These are phyloP conservation scores for Corydoras sp. DNA, from an alignment of 2,113 vertebrate genomes.

Conservation along the genomic window DNA sequence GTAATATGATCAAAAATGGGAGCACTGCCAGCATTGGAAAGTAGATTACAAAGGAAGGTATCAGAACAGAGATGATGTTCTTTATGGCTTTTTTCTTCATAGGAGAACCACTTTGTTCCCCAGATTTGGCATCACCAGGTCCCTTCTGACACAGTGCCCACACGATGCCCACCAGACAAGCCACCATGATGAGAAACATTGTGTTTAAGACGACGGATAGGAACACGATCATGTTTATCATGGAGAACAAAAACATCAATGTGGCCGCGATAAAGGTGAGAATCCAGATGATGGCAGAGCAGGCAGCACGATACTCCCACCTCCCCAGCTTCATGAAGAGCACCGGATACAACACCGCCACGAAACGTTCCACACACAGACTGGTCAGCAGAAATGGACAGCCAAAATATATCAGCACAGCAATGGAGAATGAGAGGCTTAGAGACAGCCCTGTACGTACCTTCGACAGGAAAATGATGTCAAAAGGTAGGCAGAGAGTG, in stretches of 20 bases:
- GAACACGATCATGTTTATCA: background rate
- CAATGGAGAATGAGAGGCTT: background rate
- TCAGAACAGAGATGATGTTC: constrained; percentile 48
- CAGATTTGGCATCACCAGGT: constrained; percentile 38
- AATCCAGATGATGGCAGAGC: constrained; percentile 45
- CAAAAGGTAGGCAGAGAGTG: constrained; percentile 38
- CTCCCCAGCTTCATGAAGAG: constrained; percentile 45
- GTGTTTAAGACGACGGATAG: constrained; percentile 33
- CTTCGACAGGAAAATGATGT: constrained; percentile 7
- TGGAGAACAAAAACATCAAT: background rate
- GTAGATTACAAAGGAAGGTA: constrained; percentile 45
- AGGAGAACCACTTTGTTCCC: constrained; percentile 16
- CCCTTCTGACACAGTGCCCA: constrained; percentile 37
- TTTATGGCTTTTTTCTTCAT: constrained; percentile 47
- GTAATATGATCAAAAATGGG: constrained; percentile 18
- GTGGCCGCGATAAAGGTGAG: constrained; percentile 37
- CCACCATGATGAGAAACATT: constrained; percentile 50
- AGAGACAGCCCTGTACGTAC: background rate
- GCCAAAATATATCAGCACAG: constrained; percentile 44
- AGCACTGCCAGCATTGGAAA: constrained; percentile 34
- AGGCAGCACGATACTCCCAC: constrained; percentile 40
- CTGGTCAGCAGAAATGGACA: constrained; percentile 56
- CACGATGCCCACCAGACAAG: constrained; percentile 43
- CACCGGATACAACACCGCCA: constrained; percentile 44
- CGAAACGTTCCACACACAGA: constrained; percentile 58